Base-by-base conservation (phyloP, 1,140 invertebrate species). In the Procambarus virginalis region DNA sequence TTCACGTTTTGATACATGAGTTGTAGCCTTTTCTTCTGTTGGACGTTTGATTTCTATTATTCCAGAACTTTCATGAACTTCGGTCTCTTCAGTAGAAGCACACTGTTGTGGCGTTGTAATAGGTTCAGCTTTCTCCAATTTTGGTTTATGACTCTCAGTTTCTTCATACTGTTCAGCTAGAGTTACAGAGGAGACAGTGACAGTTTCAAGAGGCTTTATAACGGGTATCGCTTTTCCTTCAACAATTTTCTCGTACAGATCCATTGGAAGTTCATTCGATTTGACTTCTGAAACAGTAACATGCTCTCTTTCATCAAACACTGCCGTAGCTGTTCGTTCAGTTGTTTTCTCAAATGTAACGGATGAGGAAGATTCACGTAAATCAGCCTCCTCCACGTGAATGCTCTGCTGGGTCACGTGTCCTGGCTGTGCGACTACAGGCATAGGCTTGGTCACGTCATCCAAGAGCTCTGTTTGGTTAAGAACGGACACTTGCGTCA, bases 361-460 rank as follows among this genome's bases (percentile, higher is more conserved):
- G 51, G 49, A 81, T 17, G 86, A 87, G 10, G 90, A 86, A 48
- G 90, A 86, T 68, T 96, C 96, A 14, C 93, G 93, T 10, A 93
- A 86, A 48, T 95, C 90, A 45, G 94, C 94, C 93, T 96, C 94
- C 91, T 94, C 94, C 34, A 96, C 93, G 17, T 95, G 91, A 9
- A 94, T 95, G 93, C 95, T 95, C 91, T 94, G 94, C 45, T 94
- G 92, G 75, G 94, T 91, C 14, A 93, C 93, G 86, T 95, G 94
- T 84, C 92, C 94, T 73, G 95, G 85, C 84, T 94, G 94, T 46
- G 96, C 96, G 76, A 85, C 93, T 17, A 92, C 91, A 20, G 68
- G 68, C 17, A 46, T 55, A 48, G 91, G 86, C 45, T 75, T 79
- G 68, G 55, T n/a, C 2, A 73, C 60, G 9, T 89, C 82, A 81